Evolutionary conservation across 2,888 invertebrate species (phyloP), one percentile per base, ranked within the genome.

Genomic region (Tuta absoluta): DNA sequence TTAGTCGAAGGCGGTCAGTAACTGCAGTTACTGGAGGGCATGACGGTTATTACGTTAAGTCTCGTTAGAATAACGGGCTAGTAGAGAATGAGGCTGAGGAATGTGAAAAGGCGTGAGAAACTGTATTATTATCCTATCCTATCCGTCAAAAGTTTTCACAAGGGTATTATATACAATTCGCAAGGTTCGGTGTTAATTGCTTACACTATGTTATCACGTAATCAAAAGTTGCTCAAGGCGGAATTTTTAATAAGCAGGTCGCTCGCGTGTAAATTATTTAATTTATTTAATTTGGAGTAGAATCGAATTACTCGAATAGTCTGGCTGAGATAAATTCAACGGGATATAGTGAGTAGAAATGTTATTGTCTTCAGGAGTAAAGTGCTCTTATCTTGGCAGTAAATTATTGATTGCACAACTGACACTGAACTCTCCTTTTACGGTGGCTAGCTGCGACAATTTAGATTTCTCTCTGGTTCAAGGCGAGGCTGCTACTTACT

Each of bases 401-500:
- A 45, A 45, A 45, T 45, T 17, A 45, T 45, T 45, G 45, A 45
- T 45, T 45, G 45, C 45, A 45, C 45, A 66, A 68, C n/a, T 74
- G 74, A 75, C 78, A 79, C 76, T 82, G 81, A 79, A 82, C 41
- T 23, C 45, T n/a, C 14, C 23, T 24, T 59, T 60, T 24, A 24
- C 10, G 23, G 41, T 45, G 2, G 23, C 49, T 17, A 41, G n/a
- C 41, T 45, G 45, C 51, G 51, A 21, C 45, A 51, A 23, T 51
- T 51, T 23, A 17, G 84, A 82, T 83, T 19, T 51, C 51, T 21
- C 51, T 21, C 11, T 56, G n/a, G 56, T 56, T 56, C 56, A 56
- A 56, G 56, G 56, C 45, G 45, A 45, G n/a, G n/a, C 10, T 4
- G 8, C 28, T n/a, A 14, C 23, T 56, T 28, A 56, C 56, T 56